A percentile compares a stretch with the other conserved stretches of the same genome.
phyloP scores from a whole-genome alignment of 2,113 vertebrate species.

The Etheostoma spectabile region DNA sequence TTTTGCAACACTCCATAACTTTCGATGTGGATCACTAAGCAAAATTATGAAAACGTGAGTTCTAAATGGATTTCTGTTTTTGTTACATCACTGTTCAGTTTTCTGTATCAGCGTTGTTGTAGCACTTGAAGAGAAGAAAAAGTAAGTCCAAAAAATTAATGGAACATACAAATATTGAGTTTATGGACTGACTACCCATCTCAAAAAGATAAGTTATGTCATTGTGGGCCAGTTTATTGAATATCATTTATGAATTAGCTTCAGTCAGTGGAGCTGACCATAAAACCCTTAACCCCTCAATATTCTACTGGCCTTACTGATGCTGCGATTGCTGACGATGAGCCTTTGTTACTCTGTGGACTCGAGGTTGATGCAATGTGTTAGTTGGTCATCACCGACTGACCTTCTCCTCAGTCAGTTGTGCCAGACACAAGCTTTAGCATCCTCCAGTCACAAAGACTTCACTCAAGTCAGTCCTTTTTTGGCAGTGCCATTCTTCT shows the following conservation, averaged over 20 bases:
- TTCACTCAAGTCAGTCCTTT: constrained; percentile 9
- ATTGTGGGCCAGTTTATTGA: constrained; percentile 9
- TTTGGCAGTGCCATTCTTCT: constrained; percentile 39
- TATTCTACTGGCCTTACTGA: constrained; percentile 24
- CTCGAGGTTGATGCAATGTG: not conserved
- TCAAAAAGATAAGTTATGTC: not conserved
- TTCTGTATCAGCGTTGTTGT: constrained; percentile 58
- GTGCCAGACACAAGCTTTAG: constrained; percentile 32
- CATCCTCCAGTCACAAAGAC: constrained; percentile 23
- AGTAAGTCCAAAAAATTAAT: constrained; percentile 48
- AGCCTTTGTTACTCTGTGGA: constrained; percentile 20
- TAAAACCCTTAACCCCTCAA: not conserved
- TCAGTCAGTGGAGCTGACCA: not conserved
- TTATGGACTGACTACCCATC: not conserved
- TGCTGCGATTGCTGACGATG: constrained; percentile 1
- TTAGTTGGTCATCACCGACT: constrained; percentile 12
- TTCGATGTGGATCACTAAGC: not conserved
- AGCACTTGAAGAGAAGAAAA: constrained; percentile 36
- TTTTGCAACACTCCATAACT: not conserved
- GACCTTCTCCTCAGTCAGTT: constrained; percentile 18
- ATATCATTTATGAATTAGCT: constrained; percentile 1
- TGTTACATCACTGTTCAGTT: constrained; percentile 34
- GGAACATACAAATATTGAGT: constrained; percentile 33
- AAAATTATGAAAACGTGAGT: constrained; percentile 6
- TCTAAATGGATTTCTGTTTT: constrained; percentile 21